A percentile compares a stretch with the other conserved stretches of the same genome.
phyloP scores from a whole-genome alignment of 2,888 invertebrate species.

The Cremastinae sp. region DNA sequence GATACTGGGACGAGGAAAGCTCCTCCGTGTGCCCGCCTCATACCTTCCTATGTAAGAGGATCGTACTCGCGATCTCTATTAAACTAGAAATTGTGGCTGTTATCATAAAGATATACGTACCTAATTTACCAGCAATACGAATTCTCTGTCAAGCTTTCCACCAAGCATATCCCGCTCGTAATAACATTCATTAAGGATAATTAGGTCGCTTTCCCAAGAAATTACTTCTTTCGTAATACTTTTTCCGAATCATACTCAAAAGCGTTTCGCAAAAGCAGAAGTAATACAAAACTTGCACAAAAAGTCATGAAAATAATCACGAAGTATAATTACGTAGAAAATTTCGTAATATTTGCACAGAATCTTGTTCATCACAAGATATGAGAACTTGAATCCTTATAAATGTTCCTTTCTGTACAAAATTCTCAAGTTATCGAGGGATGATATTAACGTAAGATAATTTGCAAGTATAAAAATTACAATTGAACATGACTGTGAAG shows the following conservation, averaged over 20 bases:
- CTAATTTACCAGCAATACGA: conserved; percentile 44
- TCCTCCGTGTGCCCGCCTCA: conserved; percentile 47
- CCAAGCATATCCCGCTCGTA: not conserved
- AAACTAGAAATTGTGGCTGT: conserved; percentile 48
- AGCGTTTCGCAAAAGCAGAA: too few relatives aligned
- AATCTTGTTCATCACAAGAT: too few relatives aligned
- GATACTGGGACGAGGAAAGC: conserved; percentile 50
- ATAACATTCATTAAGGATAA: not conserved
- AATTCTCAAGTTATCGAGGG: too few relatives aligned
- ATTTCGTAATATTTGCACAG: too few relatives aligned
- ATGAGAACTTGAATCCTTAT: too few relatives aligned
- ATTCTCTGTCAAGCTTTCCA: not conserved
- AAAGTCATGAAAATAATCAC: too few relatives aligned
- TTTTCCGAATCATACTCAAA: too few relatives aligned
- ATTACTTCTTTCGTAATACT: not conserved
- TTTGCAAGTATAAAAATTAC: too few relatives aligned
- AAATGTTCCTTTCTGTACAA: too few relatives aligned
- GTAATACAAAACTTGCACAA: too few relatives aligned
- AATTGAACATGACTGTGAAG: not conserved
- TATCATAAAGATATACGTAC: conserved; percentile 47
- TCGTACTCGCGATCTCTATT: conserved; percentile 55
- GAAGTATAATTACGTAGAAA: too few relatives aligned
- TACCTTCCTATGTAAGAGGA: conserved; percentile 18
- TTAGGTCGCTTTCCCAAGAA: not conserved
- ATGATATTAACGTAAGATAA: too few relatives aligned